Evolutionary conservation across 2,113 vertebrate genomes (phyloP).

Genomic region (crab-eating macaque (Macaca fascicularis)): T2T-MFA8v1.1 NC_088375.1:2858501-2859000

Average conservation of each 20-base stretch:
- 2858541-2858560: conserved; percentile 43
- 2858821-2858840: background rate
- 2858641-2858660: background rate
- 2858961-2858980: background rate
- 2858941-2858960: background rate
- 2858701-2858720: conserved; percentile 44
- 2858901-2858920: background rate
- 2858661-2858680: conserved; percentile 48
- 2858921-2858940: background rate
- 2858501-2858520: background rate
- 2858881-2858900: background rate
- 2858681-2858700: conserved; percentile 41
- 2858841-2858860: no score
- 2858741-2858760: background rate
- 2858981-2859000: background rate
- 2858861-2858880: background rate
- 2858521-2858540: conserved; percentile 4
- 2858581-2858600: conserved; percentile 33
- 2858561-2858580: conserved; percentile 2
- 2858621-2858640: conserved; percentile 19
- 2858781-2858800: background rate
- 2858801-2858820: background rate
- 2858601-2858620: conserved; percentile 40
- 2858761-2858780: background rate
- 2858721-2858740: background rate